Percentiles rank a stretch among this genome's conserved stretches.
These are phyloP conservation scores for Callyntrura sp. DNA, from an alignment of 2,888 invertebrate species.

Conservation along the genomic window DNA sequence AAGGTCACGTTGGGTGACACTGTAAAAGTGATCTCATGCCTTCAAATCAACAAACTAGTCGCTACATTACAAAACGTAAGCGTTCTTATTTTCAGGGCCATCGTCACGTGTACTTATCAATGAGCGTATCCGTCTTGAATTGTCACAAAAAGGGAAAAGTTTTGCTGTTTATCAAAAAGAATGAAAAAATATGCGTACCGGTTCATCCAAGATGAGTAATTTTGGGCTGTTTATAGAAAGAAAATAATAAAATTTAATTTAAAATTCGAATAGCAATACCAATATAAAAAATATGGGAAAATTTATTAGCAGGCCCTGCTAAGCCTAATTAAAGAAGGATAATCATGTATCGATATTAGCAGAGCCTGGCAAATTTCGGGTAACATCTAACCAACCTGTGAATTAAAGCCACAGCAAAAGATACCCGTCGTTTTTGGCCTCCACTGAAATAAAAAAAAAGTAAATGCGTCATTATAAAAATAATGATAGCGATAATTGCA, in stretches of 20 bases:
- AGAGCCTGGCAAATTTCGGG: too few species aligned
- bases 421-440: slow-evolving; percentile 86
- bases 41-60: too few species aligned
- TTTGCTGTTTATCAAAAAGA: not conserved
- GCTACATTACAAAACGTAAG: too few species aligned
- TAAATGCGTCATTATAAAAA: not conserved
- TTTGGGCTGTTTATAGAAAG: slow-evolving; percentile 84
- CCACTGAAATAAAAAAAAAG: slow-evolving; percentile 84
- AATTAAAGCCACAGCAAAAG: slow-evolving; percentile 85
- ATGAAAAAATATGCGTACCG: slow-evolving; percentile 84
- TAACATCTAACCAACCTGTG: slow-evolving; percentile 83
- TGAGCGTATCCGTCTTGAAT: not conserved
- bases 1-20: too few species aligned
- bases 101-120: not conserved
- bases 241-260: too few species aligned
- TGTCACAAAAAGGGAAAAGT: not conserved
- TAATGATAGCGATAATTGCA: not conserved
- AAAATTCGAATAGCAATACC: too few species aligned
- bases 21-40: too few species aligned
- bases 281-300: too few species aligned
- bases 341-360: too few species aligned
- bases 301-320: too few species aligned
- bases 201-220: slow-evolving; percentile 94
- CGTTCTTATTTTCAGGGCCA: slow-evolving; percentile 23
- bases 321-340: too few species aligned